Conservation (phyloP, 92 coral and sea anemone genomes). For the Palythoa caribaeorum region DNA sequence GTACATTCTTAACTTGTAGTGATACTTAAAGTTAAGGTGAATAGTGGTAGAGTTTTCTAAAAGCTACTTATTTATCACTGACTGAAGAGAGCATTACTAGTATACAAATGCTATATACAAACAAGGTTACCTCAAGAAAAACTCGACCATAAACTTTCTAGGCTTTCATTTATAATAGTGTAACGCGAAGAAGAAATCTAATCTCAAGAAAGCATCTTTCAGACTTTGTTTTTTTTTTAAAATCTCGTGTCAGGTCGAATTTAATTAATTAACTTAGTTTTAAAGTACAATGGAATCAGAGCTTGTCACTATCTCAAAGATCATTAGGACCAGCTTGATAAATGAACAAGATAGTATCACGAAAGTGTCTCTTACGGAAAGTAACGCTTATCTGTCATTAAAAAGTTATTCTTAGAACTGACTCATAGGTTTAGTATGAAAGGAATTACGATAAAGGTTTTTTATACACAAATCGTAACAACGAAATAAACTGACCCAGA, state of each 20-base stretch:
- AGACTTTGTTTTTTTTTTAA: neutral
- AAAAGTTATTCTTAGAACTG: conserved; percentile 1
- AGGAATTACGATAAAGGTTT: neutral
- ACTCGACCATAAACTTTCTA: no score
- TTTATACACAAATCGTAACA: neutral
- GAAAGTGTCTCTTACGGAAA: neutral
- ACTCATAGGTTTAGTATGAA: conserved; percentile 17
- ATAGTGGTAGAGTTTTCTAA: no score
- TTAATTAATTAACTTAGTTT: neutral
- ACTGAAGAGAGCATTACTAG: no score
- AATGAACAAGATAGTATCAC: neutral
- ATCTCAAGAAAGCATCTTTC: neutral
- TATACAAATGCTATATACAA: no score
- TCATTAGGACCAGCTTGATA: neutral
- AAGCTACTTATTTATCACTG: no score
- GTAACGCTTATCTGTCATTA: conserved; percentile 10
- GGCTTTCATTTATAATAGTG: no score
- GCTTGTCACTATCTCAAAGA: neutral
- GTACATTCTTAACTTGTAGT: no score
- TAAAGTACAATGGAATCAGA: neutral
- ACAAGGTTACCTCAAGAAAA: no score
- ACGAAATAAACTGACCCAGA: neutral
- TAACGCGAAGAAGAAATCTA: no score
- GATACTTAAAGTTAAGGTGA: no score
- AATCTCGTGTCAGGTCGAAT: neutral